Conservation (phyloP, 2,888 invertebrate species). For the Drosophila nigricruria region DNA sequence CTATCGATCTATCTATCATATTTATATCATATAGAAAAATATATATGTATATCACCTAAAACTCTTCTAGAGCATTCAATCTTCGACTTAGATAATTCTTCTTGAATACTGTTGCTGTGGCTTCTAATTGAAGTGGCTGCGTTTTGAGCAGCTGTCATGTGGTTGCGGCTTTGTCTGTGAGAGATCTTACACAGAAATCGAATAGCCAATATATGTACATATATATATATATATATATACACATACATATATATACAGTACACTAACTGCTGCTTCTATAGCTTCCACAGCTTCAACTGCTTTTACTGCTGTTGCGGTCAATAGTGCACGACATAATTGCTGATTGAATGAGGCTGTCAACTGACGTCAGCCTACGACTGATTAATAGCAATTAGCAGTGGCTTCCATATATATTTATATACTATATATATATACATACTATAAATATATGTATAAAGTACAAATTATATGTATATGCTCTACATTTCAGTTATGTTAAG, state of each 20-base stretch:
- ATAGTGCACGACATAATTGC: constrained; percentile 71
- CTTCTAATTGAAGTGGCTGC: constrained; percentile 56
- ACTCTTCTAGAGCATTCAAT: background rate
- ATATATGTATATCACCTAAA: background rate
- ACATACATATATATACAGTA: background rate
- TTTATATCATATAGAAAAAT: too few species aligned
- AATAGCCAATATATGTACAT: background rate
- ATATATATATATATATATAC: background rate
- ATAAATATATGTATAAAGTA: background rate
- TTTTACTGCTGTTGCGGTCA: constrained; percentile 54
- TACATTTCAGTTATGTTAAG: background rate
- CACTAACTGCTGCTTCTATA: constrained; percentile 5
- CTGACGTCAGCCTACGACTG: constrained; percentile 66
- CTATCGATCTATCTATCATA: background rate
- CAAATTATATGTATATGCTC: background rate
- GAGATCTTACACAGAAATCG: constrained; percentile 43
- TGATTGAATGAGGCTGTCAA: constrained; percentile 65
- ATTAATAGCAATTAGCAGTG: constrained; percentile 69
- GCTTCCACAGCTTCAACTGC: background rate
- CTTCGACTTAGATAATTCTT: background rate
- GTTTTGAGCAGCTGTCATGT: constrained; percentile 42
- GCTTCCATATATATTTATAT: constrained; percentile 5
- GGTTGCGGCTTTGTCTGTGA: constrained; percentile 11
- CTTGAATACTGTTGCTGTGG: background rate
- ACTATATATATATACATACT: background rate